Percentiles rank a stretch among this genome's conserved stretches.
Evolutionary conservation across 92 coral and sea anemone genomes (phyloP).

Genomic region (Epizoanthus illoricatus): DNA sequence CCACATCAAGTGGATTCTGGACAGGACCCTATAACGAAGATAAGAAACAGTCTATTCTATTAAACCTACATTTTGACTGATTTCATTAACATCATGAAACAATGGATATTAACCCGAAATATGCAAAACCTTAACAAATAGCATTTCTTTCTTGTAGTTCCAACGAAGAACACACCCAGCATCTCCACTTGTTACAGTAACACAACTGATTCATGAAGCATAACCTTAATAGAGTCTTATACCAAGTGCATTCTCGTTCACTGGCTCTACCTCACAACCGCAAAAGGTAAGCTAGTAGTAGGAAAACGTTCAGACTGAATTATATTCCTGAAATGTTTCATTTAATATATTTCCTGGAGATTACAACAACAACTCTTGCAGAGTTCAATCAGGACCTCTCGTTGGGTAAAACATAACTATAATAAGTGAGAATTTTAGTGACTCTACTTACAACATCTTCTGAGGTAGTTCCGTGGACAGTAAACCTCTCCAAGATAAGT

Average conservation of each 20-base stretch:
- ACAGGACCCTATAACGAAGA: conserved; percentile 44
- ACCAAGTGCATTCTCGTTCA: too few relatives aligned
- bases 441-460: conserved; percentile 52
- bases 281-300: background rate
- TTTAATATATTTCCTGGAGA: too few relatives aligned
- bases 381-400: too few relatives aligned
- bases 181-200: background rate
- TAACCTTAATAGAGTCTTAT: too few relatives aligned
- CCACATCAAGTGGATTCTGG: conserved; percentile 67
- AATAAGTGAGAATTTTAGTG: background rate
- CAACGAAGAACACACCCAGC: background rate
- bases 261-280: too few relatives aligned
- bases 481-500: conserved; percentile 73
- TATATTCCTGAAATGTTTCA: background rate
- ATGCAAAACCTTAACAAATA: background rate
- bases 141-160: background rate
- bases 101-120: background rate
- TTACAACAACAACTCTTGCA: too few relatives aligned
- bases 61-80: background rate
- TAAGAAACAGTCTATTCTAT: background rate
- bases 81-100: background rate
- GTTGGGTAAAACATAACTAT: background rate
- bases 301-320: too few relatives aligned
- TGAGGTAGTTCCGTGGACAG: conserved; percentile 41
- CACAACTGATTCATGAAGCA: too few relatives aligned